Conservation (phyloP, 2,888 invertebrate species). For the Drosophila parthenogenetica region DNA sequence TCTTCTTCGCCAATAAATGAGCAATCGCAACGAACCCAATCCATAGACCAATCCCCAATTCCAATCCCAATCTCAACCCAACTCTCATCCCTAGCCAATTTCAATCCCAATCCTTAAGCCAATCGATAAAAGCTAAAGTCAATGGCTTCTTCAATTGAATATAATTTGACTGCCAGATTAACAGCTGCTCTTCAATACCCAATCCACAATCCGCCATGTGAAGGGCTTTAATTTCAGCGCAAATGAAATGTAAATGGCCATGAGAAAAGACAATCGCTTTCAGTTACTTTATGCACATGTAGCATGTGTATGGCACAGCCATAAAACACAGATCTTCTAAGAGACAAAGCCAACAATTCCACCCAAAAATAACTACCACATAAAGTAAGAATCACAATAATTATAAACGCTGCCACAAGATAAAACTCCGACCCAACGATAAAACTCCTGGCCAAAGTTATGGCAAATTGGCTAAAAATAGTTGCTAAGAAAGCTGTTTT, state of each 20-base stretch:
- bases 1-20: slow-evolving; percentile 43
- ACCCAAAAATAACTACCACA: neutral
- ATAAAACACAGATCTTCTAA: slow-evolving; percentile 26
- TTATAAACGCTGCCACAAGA: slow-evolving; percentile 32
- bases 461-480: slow-evolving; percentile 27
- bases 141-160: slow-evolving; percentile 69
- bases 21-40: slow-evolving; percentile 29
- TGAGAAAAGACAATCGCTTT: slow-evolving; percentile 33
- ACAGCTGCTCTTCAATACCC: slow-evolving; percentile 31
- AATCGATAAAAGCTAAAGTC: slow-evolving; percentile 49
- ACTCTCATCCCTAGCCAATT: slow-evolving; percentile 16
- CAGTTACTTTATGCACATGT: neutral
- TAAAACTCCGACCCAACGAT: slow-evolving; percentile 16
- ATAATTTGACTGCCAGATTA: slow-evolving; percentile 64
- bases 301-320: slow-evolving; percentile 14
- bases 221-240: slow-evolving; percentile 22
- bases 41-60: slow-evolving; percentile 37
- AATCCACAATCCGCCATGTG: neutral
- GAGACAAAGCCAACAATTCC: neutral
- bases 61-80: slow-evolving; percentile 10
- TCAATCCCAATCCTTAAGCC: slow-evolving; percentile 25
- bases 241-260: slow-evolving; percentile 64
- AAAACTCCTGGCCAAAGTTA: slow-evolving; percentile 22
- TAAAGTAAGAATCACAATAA: slow-evolving; percentile 14
- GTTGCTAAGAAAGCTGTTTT: slow-evolving; percentile 3